Evolutionary conservation across 2,888 invertebrate species (phyloP), one percentile per base, ranked within the genome.

Genomic region (Harpagoxenus sublaevis): DNA sequence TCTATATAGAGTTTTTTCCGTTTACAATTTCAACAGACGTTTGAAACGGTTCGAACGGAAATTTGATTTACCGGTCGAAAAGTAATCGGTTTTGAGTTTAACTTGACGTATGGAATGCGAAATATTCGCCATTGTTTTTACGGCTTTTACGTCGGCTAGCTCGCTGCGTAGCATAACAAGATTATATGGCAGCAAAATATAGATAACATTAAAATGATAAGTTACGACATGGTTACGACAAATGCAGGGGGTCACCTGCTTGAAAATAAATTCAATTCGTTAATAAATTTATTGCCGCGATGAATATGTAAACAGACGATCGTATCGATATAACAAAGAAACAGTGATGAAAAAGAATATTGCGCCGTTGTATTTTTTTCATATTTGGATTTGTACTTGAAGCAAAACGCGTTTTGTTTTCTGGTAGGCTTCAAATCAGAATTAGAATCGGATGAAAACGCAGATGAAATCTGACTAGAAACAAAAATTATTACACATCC

Each of bases 21-120:
- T 75, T 62, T 48, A 60, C 45, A 45, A 62, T 62, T 62, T 31
- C 3, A 75, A 10, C 62, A 31, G 15, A 74, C 23, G 15, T 75
- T 75, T 60, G 42, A 60, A 74, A 60, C 12, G 31, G 42, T 45
- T 74, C n/a, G 9, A 3, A 48, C n/a, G 31, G 15, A 62, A 62
- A 75, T 75, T 75, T 48, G 35, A 75, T 75, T 75, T 62, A 23
- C 35, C 48, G 15, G 23, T 45, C n/a, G 42, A n/a, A 74, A 60
- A 31, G 28, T 57, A 57, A 62, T 74, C 62, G 18, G 9, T 53
- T 31, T 31, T 28, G 45, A 10, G 8, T 74, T 74, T 12, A 60
- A 12, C 45, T n/a, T 31, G 74, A 62, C n/a, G 39, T 42, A 45
- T 74, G 31, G 45, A 74, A 75, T 48, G 48, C 28, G 9, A 75